These are phyloP conservation scores for Melipona bicolor DNA, from an alignment of 2,888 invertebrate genomes.

Conservation along the genomic window DNA sequence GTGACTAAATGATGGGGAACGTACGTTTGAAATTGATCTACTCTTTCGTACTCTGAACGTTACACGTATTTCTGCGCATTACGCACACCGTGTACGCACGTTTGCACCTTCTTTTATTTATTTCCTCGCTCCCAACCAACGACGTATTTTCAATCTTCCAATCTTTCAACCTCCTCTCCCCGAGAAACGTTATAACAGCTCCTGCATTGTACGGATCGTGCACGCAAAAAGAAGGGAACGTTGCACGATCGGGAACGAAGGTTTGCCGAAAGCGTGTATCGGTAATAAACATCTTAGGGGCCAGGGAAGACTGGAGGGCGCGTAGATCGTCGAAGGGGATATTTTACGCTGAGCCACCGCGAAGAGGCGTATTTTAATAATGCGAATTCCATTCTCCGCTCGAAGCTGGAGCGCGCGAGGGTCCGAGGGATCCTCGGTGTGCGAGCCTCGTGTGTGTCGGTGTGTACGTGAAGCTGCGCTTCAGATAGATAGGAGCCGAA, in stretches of 20 bases:
- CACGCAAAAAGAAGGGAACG: neutral
- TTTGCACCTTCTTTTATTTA: too few relatives aligned
- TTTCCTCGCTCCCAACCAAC: too few relatives aligned
- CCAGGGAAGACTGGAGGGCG: constrained; percentile 22
- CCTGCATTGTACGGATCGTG: neutral
- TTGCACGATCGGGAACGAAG: constrained; percentile 26
- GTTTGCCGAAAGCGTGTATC: constrained; percentile 47
- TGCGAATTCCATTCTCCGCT: constrained; percentile 64
- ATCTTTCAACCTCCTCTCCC: neutral
- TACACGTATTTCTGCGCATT: too few relatives aligned
- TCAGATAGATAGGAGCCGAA: constrained; percentile 68
- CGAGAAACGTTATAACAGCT: neutral
- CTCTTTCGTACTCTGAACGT: too few relatives aligned
- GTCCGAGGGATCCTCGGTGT: neutral
- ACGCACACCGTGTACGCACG: too few relatives aligned
- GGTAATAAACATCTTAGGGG: constrained; percentile 45
- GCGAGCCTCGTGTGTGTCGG: constrained; percentile 23
- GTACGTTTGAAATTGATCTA: too few relatives aligned
- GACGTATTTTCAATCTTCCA: neutral
- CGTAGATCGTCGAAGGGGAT: constrained; percentile 54
- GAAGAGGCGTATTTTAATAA: constrained; percentile 71
- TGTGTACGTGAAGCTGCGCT: constrained; percentile 27
- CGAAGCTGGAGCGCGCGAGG: constrained; percentile 17
- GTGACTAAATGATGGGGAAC: too few relatives aligned
- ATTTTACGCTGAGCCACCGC: constrained; percentile 43